Evolutionary conservation across 2,888 invertebrate genomes (phyloP).

Genomic region (Chloroclysta siterata): DNA sequence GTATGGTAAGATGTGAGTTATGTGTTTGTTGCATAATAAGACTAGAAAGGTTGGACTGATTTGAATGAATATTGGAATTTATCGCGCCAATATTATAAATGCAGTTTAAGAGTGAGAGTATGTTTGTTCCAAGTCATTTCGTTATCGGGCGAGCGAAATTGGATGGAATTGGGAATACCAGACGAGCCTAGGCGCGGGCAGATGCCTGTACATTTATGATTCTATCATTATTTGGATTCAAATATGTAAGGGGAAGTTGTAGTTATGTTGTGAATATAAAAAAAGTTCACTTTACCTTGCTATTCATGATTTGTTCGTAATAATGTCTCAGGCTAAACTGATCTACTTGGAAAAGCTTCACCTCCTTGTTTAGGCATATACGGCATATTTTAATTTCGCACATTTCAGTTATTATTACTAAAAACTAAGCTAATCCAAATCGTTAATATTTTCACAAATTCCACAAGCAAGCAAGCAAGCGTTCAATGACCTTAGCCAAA

Average conservation of each 20-base stretch:
- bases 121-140: no score
- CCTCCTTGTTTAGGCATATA: slow-evolving; percentile 58
- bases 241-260: no score
- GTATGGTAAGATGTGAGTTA: no score
- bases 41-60: no score
- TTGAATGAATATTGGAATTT: no score
- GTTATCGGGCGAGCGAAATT: no score
- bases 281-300: slow-evolving; percentile 54
- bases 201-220: background rate
- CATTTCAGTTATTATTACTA: slow-evolving; percentile 43
- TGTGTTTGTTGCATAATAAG: no score
- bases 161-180: no score
- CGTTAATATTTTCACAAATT: background rate
- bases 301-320: slow-evolving; percentile 60
- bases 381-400: slow-evolving; percentile 57
- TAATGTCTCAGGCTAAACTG: slow-evolving; percentile 54
- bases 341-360: slow-evolving; percentile 56
- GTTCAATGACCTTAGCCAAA: background rate
- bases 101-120: no score
- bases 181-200: background rate
- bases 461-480: background rate
- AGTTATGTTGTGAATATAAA: background rate
- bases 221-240: no score
- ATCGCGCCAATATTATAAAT: no score
- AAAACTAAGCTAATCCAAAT: slow-evolving; percentile 4